Conservation (phyloP, 2,888 invertebrate species). For the Microdon myrmicae region DNA sequence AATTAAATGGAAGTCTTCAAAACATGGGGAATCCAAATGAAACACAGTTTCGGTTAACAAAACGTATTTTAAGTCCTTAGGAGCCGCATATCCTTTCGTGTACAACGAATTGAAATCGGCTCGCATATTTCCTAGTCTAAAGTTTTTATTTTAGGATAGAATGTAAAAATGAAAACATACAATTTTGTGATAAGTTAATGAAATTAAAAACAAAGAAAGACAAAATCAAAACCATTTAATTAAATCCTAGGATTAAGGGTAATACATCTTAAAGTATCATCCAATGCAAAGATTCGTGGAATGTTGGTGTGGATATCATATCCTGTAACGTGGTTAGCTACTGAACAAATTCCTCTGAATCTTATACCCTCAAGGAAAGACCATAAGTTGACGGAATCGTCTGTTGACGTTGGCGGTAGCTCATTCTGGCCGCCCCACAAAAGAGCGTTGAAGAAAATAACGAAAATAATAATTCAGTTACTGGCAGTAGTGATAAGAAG, state of each 20-base stretch:
- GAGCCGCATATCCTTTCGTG: slow-evolving; percentile 46
- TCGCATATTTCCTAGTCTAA: slow-evolving; percentile 39
- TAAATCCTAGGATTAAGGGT: slow-evolving; percentile 4
- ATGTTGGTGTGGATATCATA: slow-evolving; percentile 44
- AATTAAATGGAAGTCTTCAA: slow-evolving; percentile 7
- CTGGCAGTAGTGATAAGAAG: slow-evolving; percentile 65
- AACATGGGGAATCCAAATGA: slow-evolving; percentile 39
- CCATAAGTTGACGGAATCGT: slow-evolving; percentile 20
- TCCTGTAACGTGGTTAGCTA: slow-evolving; percentile 37
- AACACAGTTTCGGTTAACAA: slow-evolving; percentile 52
- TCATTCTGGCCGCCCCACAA: slow-evolving; percentile 68
- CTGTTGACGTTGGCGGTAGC: slow-evolving; percentile 55
- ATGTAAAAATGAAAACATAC: slow-evolving; percentile 9
- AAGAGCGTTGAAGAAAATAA: slow-evolving; percentile 58
- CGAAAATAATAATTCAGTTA: slow-evolving; percentile 63
- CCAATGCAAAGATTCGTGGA: slow-evolving; percentile 51
- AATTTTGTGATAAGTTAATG: slow-evolving; percentile 50
- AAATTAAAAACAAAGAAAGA: slow-evolving; percentile 20
- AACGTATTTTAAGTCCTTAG: slow-evolving; percentile 48
- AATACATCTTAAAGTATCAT: slow-evolving; percentile 57
- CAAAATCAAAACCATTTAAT: slow-evolving; percentile 8
- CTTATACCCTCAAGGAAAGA: slow-evolving; percentile 16
- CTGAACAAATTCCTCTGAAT: slow-evolving; percentile 3
- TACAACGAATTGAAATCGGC: slow-evolving; percentile 47
- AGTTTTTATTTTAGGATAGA: slow-evolving; percentile 7